These are phyloP conservation scores for Tachysurus vachellii DNA, from an alignment of 2,113 vertebrate genomes.

Conservation along the genomic window DNA sequence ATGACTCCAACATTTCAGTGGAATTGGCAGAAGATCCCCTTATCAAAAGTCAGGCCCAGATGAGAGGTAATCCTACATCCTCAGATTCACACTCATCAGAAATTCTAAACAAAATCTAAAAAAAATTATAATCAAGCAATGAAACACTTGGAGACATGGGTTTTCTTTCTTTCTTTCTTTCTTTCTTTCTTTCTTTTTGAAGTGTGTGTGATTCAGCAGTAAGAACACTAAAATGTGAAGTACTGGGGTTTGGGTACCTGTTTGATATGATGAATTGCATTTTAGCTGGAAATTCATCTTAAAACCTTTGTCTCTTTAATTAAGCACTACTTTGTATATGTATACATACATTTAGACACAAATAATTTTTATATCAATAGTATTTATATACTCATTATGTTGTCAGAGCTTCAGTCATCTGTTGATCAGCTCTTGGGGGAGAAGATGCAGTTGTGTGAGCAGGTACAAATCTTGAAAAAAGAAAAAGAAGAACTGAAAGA, in stretches of 20 bases:
- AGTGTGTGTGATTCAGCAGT: neutral
- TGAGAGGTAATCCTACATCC: constrained; percentile 62
- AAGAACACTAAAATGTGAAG: neutral
- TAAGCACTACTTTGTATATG: neutral
- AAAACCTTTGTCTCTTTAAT: neutral
- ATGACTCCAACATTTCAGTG: constrained; percentile 30
- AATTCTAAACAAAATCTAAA: neutral
- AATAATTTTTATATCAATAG: neutral
- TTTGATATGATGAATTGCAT: neutral
- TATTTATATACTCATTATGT: neutral
- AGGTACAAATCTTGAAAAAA: constrained; percentile 69
- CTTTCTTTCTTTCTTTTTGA: neutral
- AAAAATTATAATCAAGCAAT: neutral
- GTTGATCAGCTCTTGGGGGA: constrained; percentile 72
- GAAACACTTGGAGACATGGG: neutral
- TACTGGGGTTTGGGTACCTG: neutral
- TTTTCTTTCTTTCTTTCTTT: neutral
- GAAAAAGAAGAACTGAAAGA: constrained; percentile 64
- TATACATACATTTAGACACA: neutral
- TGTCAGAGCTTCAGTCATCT: constrained; percentile 72
- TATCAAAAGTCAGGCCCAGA: constrained; percentile 63
- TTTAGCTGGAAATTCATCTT: neutral
- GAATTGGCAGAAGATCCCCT: constrained; percentile 41
- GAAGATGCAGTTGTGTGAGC: constrained; percentile 67
- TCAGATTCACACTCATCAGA: neutral